A percentile compares a stretch with the other conserved stretches of the same genome.
These are phyloP conservation scores for Scalopus aquaticus DNA, from an alignment of 2,113 vertebrate genomes.

Conservation along the genomic window DNA sequence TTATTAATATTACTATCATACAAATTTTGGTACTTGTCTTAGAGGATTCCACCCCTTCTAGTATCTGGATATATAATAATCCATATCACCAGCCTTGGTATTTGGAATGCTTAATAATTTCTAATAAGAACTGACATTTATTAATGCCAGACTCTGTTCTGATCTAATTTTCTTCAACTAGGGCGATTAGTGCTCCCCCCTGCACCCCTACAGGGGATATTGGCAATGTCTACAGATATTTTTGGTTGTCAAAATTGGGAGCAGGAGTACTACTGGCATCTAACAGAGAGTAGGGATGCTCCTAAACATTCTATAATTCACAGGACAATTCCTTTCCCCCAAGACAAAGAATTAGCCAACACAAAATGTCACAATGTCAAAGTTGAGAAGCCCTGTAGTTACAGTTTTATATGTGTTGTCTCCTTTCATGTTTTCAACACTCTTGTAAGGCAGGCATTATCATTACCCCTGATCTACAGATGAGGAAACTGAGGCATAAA, in stretches of 20 bases:
- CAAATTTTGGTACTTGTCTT: background rate
- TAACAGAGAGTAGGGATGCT: background rate
- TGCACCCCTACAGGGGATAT: accelerated
- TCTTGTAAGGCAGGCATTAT: background rate
- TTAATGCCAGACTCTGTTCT: background rate
- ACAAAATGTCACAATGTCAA: background rate
- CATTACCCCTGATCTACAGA: background rate
- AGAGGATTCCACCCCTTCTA: background rate
- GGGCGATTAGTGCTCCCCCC: background rate
- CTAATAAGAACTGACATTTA: background rate
- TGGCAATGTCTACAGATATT: background rate
- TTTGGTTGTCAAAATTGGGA: background rate
- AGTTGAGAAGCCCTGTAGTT: background rate
- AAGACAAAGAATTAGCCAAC: background rate
- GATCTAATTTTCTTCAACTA: background rate
- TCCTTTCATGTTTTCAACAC: background rate
- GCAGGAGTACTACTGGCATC: background rate
- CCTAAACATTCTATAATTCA: background rate
- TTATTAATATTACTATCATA: background rate
- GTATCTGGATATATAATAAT: background rate
- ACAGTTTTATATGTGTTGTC: background rate
- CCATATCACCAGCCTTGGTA: background rate
- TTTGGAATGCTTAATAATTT: background rate
- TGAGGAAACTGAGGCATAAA: background rate
- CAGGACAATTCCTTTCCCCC: no score